A percentile compares a stretch with the other conserved stretches of the same genome.
Conservation (phyloP, 2,113 vertebrate species). For the Lampris megalopsis region DNA sequence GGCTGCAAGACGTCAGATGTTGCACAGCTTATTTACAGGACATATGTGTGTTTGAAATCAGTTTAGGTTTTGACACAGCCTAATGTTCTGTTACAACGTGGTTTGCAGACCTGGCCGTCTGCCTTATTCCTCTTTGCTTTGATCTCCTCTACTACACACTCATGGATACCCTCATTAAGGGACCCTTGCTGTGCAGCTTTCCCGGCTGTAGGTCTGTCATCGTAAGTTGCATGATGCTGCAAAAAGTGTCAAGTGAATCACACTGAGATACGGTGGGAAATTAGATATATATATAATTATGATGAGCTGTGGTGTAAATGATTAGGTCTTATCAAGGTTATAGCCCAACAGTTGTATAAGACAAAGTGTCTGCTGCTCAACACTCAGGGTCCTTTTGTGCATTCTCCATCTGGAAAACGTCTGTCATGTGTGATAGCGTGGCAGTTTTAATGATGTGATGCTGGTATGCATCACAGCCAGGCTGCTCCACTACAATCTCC, state of each 20-base stretch:
- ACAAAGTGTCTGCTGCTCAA: conserved; percentile 11
- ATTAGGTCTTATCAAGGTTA: neutral
- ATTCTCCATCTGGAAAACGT: conserved; percentile 50
- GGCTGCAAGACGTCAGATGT: too few relatives aligned
- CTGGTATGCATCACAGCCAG: conserved; percentile 41
- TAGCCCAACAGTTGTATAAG: neutral
- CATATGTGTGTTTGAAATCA: too few relatives aligned
- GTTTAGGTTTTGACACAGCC: too few relatives aligned
- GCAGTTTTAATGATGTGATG: conserved; percentile 42
- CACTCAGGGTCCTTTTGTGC: conserved; percentile 17
- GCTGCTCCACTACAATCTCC: conserved; percentile 51
- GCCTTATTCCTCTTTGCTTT: neutral
- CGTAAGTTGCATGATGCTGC: neutral
- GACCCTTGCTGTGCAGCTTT: neutral
- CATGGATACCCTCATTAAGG: neutral
- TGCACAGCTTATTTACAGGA: too few relatives aligned
- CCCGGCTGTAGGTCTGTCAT: neutral
- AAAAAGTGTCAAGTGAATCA: neutral
- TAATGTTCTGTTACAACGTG: too few relatives aligned
- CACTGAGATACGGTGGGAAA: neutral
- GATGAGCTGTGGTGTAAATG: neutral
- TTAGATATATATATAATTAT: neutral
- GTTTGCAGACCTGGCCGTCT: neutral
- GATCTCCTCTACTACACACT: neutral
- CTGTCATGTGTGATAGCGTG: conserved; percentile 60